Evolutionary conservation across 1,140 invertebrate genomes (phyloP), one percentile per base, ranked within the genome.

Genomic region (Euura lappo): DNA sequence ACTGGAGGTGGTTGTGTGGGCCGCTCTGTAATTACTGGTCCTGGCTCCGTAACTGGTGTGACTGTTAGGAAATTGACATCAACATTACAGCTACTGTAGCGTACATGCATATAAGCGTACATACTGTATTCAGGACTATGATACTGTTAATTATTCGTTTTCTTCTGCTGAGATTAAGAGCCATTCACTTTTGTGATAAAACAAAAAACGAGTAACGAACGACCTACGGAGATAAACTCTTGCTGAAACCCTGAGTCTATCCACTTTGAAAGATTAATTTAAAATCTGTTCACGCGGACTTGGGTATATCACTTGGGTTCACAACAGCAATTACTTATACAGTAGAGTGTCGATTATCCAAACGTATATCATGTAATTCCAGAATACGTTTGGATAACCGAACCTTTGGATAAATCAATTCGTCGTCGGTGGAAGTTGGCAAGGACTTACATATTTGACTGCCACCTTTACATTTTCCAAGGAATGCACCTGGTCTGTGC

Each of bases 401-500:
- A 28, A 28, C 28, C 28, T 28, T 28, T 28, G 28, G 51, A 60
- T 60, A 60, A 60, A 60, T 60, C 13, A 60, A 60, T 60, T 28
- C 28, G 1, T 28, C 28, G 28, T 28, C 28, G 28, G 28, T 1
- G 28, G 28, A 28, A 28, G 28, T 8, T 43, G 43, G 44, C 4
- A 10, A 42, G 44, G 7, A 72, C 76, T 10, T 71, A 79, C 78
- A 66, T 3, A 73, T 66, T 2, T 76, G 72, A 43, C 82, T 80
- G 3, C 79, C 77, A 43, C 79, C 76, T 7, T 78, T 77, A 75
- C 94, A 97, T 51, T 91, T 92, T 67, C 92, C 93, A 43, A 97
- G 84, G 6, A 91, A 89, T 64, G 92, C 93, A 72, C 91, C 90
- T 44, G 87, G 86, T 73, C 84, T 90, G 72, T 95, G 90, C 0